Evolutionary conservation across 2,797 vertebrate species (phyloP).

Genomic region (Pteronotus mesoamericanus): DNA sequence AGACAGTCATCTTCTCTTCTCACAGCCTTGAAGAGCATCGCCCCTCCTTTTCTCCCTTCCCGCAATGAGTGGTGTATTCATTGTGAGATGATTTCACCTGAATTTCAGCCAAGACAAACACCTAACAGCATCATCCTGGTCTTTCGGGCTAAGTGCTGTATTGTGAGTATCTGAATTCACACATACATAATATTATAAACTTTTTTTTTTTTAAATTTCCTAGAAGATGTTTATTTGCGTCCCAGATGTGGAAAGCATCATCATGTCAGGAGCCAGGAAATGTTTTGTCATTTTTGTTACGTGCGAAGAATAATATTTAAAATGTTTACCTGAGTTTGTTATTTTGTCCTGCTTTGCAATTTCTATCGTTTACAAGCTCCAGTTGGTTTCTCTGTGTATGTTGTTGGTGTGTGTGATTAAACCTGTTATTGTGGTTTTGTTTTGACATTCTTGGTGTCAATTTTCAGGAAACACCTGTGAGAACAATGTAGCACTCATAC

Average conservation of each 20-base stretch:
- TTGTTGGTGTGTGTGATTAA: conserved; percentile 53
- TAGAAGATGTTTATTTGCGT: conserved; percentile 36
- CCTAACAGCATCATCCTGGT: background rate
- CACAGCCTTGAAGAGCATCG: background rate
- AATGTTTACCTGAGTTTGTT: conserved; percentile 58
- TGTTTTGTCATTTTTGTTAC: conserved; percentile 73
- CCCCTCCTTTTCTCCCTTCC: rapidly evolving
- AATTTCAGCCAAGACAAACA: background rate
- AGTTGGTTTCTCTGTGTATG: conserved; percentile 22
- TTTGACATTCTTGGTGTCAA: conserved; percentile 63
- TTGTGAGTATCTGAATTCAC: background rate
- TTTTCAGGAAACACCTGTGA: conserved; percentile 65
- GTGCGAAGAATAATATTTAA: conserved; percentile 72
- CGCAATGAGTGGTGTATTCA: background rate
- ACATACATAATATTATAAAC: background rate
- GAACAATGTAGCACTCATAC: conserved; percentile 22
- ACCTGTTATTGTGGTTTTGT: conserved; percentile 67
- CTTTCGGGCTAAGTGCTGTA: background rate
- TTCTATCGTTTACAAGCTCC: conserved; percentile 36
- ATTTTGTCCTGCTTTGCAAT: conserved; percentile 48
- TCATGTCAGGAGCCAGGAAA: conserved; percentile 50
- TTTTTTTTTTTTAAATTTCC: background rate
- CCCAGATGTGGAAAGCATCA: conserved; percentile 61
- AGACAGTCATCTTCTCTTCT: background rate
- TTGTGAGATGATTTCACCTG: background rate